These are phyloP conservation scores for Phylloscopus whistleri DNA, from an alignment of 2,113 vertebrate genomes.

Conservation along the genomic window DNA sequence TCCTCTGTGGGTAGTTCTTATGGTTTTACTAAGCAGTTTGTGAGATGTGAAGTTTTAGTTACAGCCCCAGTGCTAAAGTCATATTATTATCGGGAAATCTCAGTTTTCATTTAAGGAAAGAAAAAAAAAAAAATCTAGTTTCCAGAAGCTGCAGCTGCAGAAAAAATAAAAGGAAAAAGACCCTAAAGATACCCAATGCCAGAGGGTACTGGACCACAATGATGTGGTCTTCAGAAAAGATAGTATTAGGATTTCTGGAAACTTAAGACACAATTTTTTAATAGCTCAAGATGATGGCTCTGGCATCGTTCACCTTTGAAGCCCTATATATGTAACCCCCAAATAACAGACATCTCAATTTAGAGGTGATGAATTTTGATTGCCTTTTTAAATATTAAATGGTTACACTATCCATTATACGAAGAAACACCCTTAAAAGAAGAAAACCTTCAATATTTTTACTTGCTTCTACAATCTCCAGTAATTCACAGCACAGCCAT, in stretches of 20 bases:
- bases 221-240: neutral
- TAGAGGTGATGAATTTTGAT: neutral
- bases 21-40: neutral
- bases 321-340: neutral
- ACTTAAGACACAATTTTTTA: neutral
- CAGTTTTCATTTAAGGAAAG: neutral
- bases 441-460: neutral
- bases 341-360: neutral
- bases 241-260: neutral
- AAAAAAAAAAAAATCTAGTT: neutral
- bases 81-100: conserved; percentile 17
- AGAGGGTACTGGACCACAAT: neutral
- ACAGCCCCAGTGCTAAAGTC: neutral
- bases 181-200: neutral
- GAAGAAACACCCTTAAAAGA: neutral
- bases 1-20: neutral
- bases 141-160: neutral
- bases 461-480: neutral
- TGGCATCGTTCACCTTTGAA: neutral
- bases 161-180: neutral
- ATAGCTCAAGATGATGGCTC: neutral
- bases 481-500: neutral
- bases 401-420: neutral
- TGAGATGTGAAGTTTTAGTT: conserved; percentile 18
- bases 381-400: neutral